Evolutionary conservation across 2,888 invertebrate genomes (phyloP).

Genomic region (Campoletis raptor): DNA sequence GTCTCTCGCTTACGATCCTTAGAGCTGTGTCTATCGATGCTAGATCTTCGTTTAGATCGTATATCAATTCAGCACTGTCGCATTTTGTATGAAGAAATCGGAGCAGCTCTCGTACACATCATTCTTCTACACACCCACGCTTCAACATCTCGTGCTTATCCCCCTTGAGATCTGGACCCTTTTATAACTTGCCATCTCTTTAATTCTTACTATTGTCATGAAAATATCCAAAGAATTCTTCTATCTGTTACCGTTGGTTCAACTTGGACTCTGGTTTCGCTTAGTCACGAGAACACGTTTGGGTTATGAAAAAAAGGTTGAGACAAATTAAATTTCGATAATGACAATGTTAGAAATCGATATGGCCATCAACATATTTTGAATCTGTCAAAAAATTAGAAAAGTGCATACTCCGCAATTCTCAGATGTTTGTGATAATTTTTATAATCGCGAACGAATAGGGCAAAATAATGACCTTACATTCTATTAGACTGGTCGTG

Average conservation of each 20-base stretch:
- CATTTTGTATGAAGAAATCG: not conserved
- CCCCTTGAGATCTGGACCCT: conserved; percentile 53
- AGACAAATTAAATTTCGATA: not conserved
- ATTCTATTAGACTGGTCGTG: conserved; percentile 12
- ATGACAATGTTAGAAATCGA: not conserved
- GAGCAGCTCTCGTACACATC: conserved; percentile 14
- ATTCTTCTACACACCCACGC: conserved; percentile 52
- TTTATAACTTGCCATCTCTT: conserved; percentile 37
- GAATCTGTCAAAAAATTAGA: not conserved
- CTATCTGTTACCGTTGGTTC: not conserved
- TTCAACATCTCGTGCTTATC: conserved; percentile 51
- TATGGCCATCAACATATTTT: not conserved
- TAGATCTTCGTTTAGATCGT: conserved; percentile 69
- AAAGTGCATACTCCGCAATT: not conserved
- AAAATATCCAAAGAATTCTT: conserved; percentile 44
- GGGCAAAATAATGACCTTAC: not conserved
- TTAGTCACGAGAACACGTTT: not conserved
- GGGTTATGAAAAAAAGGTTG: not conserved
- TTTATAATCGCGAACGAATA: not conserved
- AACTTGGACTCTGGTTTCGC: not conserved
- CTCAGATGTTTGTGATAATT: not conserved
- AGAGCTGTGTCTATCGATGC: conserved; percentile 29
- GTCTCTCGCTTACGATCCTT: not conserved
- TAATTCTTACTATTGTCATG: conserved; percentile 38
- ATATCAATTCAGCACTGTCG: conserved; percentile 76